Evolutionary conservation across 2,797 vertebrate genomes (phyloP), one percentile per base, ranked within the genome.

Genomic region (Chanos chanos): DNA sequence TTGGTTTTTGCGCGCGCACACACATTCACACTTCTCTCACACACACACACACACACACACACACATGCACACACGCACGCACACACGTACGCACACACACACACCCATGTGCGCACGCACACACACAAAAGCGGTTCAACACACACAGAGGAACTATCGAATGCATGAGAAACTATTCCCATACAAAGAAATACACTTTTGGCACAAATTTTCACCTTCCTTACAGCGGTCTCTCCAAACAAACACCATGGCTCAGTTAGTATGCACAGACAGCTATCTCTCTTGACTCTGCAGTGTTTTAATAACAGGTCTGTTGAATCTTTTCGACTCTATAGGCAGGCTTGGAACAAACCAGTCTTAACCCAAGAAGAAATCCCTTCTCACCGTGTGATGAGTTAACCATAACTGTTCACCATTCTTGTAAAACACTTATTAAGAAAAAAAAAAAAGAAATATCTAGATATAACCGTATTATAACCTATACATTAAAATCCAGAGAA

Each of bases 271-370:
- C 30, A 47, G 24, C 15, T 63, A 56, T 31, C 27, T 28, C 37
- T 47, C 56, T 39, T 30, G 15, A 39, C 25, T 49, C 43, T 21
- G 24, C 41, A 31, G 7, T 43, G 45, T 49, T 70, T 70, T 73
- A 66, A 53, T 36, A 58, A 62, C 25, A 60, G 66, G 61, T 44
- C 43, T 60, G 59, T 63, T 47, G 41, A 47, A 48, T 16, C 24
- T 48, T 31, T 54, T 41, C 3, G 16, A 37, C 22, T 5, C 7
- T 9, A 1, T 31, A 55, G 15, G 25, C 8, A 44, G 13, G 28
- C 47, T 41, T 25, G 5, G 39, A 34, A 50, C 13, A 19, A 58
- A 3, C 28, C 22, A 43, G 8, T 12, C 13, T 4, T 43, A 37
- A 58, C 8, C 36, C 8, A 15, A 30, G 21, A 34, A 34, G 58